Evolutionary conservation across 2,888 invertebrate species (phyloP).

Genomic region (Odontothrips loti): DNA sequence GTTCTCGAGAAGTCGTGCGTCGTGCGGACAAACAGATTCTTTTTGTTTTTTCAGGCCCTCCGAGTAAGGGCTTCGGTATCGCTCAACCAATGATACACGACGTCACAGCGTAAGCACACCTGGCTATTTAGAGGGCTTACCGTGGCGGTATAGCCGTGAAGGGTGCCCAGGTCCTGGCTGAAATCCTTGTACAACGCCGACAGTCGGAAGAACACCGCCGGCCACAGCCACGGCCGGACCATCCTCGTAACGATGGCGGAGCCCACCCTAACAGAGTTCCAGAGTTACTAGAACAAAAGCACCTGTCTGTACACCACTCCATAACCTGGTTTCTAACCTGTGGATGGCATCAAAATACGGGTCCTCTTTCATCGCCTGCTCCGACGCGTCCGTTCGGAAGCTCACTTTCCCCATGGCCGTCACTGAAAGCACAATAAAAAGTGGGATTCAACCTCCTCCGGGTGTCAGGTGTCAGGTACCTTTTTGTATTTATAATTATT

Average conservation of each 20-base stretch:
- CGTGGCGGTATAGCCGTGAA: neutral
- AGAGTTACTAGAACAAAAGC: too few species aligned
- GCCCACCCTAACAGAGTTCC: neutral
- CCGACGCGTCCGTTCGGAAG: neutral
- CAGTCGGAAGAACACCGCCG: neutral
- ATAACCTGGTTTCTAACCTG: neutral
- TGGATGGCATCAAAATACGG: neutral
- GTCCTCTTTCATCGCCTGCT: neutral
- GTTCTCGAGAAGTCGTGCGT: too few species aligned
- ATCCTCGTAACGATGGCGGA: neutral
- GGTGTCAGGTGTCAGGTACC: too few species aligned
- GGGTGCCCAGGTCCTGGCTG: neutral
- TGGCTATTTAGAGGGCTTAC: neutral
- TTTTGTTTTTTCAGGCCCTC: too few species aligned
- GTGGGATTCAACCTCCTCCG: too few species aligned
- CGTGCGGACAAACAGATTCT: too few species aligned
- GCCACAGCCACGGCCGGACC: neutral
- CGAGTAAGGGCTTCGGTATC: too few species aligned
- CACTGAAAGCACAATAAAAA: neutral
- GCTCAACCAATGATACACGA: neutral
- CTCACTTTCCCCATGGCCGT: neutral
- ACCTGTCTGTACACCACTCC: too few species aligned
- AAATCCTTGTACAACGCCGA: neutral
- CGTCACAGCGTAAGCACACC: neutral
- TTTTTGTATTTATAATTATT: too few species aligned